Conservation (phyloP, 2,113 vertebrate species). For the Coptodon rendalli region DNA sequence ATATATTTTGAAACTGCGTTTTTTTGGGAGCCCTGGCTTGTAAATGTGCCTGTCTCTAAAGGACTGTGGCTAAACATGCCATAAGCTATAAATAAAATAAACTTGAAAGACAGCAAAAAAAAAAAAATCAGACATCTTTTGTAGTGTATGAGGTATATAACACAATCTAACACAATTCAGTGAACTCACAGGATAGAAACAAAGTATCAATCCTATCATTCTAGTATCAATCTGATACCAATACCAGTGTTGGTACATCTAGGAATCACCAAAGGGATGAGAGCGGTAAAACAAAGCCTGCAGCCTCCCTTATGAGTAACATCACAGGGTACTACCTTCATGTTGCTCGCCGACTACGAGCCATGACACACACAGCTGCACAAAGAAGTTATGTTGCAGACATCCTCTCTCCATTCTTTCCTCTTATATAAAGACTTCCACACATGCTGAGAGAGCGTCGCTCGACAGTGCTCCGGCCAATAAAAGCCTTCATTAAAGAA, state of each 20-base stretch:
- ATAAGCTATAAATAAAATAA: not conserved
- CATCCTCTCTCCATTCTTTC: not conserved
- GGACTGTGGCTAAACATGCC: not conserved
- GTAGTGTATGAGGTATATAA: not conserved
- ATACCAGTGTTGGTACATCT: not conserved
- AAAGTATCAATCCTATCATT: not conserved
- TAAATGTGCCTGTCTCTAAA: not conserved
- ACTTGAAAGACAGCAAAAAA: not conserved
- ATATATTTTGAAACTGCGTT: not conserved
- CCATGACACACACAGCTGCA: not conserved
- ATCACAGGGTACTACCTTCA: not conserved
- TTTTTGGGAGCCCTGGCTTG: not conserved
- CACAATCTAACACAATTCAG: not conserved
- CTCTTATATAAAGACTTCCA: not conserved
- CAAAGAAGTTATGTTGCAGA: not conserved
- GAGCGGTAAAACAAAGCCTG: not conserved
- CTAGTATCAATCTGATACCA: not conserved
- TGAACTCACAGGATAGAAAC: not conserved
- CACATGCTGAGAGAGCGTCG: slow-evolving; percentile 60
- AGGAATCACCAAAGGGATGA: not conserved
- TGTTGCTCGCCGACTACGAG: not conserved
- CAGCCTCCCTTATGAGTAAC: not conserved
- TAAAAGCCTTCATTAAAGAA: slow-evolving; percentile 92
- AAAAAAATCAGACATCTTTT: not conserved
- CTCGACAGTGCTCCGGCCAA: slow-evolving; percentile 78